A percentile compares a stretch with the other conserved stretches of the same genome.
Conservation (phyloP, 1,140 invertebrate genomes). For the Psix sp. region DNA sequence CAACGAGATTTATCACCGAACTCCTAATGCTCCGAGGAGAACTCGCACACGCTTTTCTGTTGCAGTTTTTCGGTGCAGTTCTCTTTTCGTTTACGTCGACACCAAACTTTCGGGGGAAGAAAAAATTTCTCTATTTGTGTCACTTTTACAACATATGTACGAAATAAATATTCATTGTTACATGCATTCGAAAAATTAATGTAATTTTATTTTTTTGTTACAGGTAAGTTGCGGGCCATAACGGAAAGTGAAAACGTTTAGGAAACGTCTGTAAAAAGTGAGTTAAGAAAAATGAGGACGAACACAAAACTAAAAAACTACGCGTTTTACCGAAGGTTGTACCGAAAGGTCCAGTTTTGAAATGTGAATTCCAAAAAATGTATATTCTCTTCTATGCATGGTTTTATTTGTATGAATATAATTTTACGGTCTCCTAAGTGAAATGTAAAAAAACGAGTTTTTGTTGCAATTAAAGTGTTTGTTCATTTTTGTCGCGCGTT, state of each 20-base stretch:
- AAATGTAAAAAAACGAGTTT: no score
- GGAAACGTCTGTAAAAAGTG: neutral
- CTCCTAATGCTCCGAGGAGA: conserved; percentile 68
- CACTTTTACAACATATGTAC: no score
- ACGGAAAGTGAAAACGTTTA: neutral
- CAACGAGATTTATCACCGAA: conserved; percentile 76
- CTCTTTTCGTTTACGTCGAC: conserved; percentile 52
- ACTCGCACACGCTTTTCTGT: conserved; percentile 13
- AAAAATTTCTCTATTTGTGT: no score
- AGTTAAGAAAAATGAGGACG: neutral
- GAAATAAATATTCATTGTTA: no score
- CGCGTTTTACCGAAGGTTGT: no score
- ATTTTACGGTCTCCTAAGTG: no score
- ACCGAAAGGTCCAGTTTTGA: no score
- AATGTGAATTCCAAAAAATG: no score
- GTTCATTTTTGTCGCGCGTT: neutral
- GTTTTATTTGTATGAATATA: no score
- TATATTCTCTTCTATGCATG: no score
- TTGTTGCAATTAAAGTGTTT: neutral
- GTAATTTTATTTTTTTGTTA: neutral
- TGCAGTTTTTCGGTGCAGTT: conserved; percentile 1
- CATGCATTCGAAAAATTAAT: neutral
- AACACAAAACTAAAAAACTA: neutral
- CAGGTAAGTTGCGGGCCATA: neutral
- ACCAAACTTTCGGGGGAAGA: conserved; percentile 51